A percentile compares a stretch with the other conserved stretches of the same genome.
These are phyloP conservation scores for Sterrhoptilus dennistouni DNA, from an alignment of 2,113 vertebrate species.

Conservation along the genomic window DNA sequence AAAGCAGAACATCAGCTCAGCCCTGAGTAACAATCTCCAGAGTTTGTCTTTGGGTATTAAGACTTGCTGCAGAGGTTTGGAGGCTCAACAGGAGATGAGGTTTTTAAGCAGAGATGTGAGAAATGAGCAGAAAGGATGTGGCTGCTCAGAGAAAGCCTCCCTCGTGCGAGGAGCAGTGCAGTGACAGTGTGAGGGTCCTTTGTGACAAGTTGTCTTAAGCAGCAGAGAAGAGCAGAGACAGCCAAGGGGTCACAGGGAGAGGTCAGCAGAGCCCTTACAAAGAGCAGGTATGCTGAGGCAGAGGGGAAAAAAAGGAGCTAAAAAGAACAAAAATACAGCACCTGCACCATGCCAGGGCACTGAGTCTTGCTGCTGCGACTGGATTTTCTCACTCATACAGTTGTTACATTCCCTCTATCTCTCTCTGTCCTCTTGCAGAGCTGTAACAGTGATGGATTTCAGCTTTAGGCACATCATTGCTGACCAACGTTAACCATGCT, in stretches of 20 bases:
- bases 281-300: neutral
- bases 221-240: neutral
- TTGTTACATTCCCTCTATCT: rapidly evolving
- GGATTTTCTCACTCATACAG: neutral
- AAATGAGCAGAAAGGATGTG: neutral
- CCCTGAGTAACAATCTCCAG: neutral
- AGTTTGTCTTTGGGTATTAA: neutral
- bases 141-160: neutral
- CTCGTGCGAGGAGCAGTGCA: neutral
- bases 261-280: neutral
- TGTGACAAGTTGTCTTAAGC: neutral
- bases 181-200: neutral
- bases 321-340: neutral
- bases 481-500: neutral
- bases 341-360: neutral
- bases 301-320: neutral
- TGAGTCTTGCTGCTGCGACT: neutral
- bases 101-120: neutral
- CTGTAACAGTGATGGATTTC: neutral
- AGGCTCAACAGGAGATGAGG: neutral
- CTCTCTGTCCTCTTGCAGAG: neutral
- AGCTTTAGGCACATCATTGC: neutral
- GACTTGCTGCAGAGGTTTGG: neutral
- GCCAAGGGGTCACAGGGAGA: neutral
- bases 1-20: neutral